These are phyloP conservation scores for Micrastur ruficollis DNA, from an alignment of 2,797 vertebrate genomes.

Conservation along the genomic window DNA sequence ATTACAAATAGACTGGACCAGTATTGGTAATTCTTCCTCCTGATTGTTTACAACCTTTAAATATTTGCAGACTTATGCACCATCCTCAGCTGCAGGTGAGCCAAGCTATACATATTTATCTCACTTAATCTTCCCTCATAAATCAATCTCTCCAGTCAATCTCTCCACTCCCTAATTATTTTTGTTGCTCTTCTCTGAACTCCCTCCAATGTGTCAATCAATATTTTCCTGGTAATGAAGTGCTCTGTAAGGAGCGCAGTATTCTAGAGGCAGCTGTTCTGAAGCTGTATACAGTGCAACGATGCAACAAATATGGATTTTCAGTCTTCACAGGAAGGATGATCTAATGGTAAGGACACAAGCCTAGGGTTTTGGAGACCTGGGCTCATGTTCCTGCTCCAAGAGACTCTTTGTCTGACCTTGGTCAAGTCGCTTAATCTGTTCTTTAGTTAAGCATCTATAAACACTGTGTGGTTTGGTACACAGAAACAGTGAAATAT, in stretches of 20 bases:
- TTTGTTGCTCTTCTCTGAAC: constrained; percentile 72
- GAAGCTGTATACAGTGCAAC: neutral
- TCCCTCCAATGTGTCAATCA: constrained; percentile 70
- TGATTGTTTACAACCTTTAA: constrained; percentile 66
- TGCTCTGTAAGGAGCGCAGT: constrained; percentile 12
- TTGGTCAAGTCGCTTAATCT: neutral
- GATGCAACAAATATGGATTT: constrained; percentile 35
- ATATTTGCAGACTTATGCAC: constrained; percentile 72
- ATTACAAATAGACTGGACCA: neutral
- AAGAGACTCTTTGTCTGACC: neutral
- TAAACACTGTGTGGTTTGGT: neutral
- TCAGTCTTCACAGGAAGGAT: constrained; percentile 34
- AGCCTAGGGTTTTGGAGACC: neutral
- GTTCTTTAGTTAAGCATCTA: neutral
- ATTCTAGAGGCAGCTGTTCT: constrained; percentile 25
- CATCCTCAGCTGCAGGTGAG: constrained; percentile 70
- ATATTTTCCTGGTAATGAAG: constrained; percentile 62
- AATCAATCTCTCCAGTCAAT: constrained; percentile 74
- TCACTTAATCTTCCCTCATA: constrained; percentile 74
- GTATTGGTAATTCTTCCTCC: constrained; percentile 46
- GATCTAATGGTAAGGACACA: neutral
- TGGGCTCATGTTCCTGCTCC: neutral
- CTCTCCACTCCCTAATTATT: constrained; percentile 75
- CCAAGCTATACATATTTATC: constrained; percentile 74
- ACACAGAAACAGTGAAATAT: neutral